Evolutionary conservation across 2,113 vertebrate species (phyloP), one percentile per base, ranked within the genome.

Genomic region (Vanacampus margaritifer): DNA sequence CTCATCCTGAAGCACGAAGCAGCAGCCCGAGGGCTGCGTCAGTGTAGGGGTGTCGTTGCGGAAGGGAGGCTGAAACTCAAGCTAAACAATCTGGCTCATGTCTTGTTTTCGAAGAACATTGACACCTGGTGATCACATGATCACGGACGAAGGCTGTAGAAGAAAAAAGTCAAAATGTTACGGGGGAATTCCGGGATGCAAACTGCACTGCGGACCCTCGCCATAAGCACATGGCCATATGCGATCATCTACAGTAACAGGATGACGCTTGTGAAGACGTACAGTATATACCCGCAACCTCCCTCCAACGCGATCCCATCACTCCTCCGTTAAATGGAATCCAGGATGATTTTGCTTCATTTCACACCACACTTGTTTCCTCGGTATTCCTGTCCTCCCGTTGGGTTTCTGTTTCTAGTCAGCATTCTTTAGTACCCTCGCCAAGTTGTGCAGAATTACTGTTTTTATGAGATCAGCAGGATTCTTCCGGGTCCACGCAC

Each of bases 191-290:
- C 16, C 9, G 63, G 46, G 59, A 24, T 45, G 70, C 60, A 66
- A 68, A 71, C 8, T 7, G 68, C 65, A 37, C 69, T 79, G 74
- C 76, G 69, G 63, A 76, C 32, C 78, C 65, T 75, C 23, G 61
- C 73, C 2, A n/a, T 83, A 79, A 91, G 79, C 75, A 69, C 72
- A 82, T 80, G 76, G 84, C 79, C 89, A 90, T 88, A 84, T 89
- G 87, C 64, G 73, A 79, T 74, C 78, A 68, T 87, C 85, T 85
- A 70, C 72, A 13, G 43, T 84, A 87, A 89, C 85, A 80, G 80
- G 86, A 88, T 90, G 71, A 53, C 24, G 71, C 82, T 69, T 68
- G 64, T 59, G 65, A 65, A 73, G 82, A 75, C 28, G 28, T 32
- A 32, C 4, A 76, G 67, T 60, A 50, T 43, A 68, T 78, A 78